Conservation (phyloP, 2,797 vertebrate species). For the Neomorphus geoffroyi region DNA sequence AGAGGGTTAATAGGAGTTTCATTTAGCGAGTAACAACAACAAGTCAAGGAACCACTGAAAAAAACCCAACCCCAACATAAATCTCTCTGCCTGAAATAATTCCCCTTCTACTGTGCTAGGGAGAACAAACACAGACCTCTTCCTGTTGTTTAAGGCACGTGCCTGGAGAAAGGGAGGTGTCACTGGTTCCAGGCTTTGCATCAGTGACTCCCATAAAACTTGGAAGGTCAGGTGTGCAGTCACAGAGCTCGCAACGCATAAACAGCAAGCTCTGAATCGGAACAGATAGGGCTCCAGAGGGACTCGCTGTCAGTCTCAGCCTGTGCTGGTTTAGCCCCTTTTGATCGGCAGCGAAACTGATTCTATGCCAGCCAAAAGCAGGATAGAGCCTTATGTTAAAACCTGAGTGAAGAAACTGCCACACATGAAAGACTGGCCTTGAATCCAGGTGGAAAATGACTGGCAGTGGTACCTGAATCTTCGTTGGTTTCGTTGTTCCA, state of each 20-base stretch:
- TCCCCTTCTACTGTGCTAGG: not conserved
- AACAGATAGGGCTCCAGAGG: not conserved
- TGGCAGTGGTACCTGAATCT: not conserved
- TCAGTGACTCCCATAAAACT: not conserved
- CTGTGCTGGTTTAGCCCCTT: no score
- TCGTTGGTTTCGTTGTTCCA: not conserved
- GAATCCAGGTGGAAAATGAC: not conserved
- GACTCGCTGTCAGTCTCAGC: not conserved
- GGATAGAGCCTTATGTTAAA: not conserved
- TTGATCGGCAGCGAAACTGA: no score
- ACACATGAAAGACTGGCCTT: not conserved
- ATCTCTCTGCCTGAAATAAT: not conserved
- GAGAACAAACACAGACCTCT: not conserved
- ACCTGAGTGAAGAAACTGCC: not conserved
- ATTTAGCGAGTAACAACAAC: not conserved
- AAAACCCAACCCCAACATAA: not conserved
- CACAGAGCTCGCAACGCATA: not conserved
- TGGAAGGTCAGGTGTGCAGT: not conserved
- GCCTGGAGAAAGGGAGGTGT: not conserved
- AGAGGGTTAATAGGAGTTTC: not conserved
- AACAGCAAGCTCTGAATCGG: not conserved
- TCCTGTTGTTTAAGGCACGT: not conserved
- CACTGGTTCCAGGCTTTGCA: conserved; percentile 2
- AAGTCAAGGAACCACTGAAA: not conserved
- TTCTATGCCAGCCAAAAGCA: no score